These are phyloP conservation scores for Mormyrops boulengeri DNA, from an alignment of 2,797 vertebrate genomes.

Conservation along the genomic window DNA sequence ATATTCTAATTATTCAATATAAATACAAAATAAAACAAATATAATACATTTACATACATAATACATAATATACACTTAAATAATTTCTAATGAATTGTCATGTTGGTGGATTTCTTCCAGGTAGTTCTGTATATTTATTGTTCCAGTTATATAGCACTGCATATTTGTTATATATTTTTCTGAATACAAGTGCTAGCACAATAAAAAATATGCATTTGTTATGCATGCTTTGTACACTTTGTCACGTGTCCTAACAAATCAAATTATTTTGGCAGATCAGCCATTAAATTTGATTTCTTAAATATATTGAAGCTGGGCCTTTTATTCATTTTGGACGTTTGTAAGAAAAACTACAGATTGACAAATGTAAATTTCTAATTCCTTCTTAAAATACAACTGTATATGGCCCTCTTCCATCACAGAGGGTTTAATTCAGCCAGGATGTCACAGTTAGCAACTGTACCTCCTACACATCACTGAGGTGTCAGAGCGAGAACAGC, in stretches of 20 bases:
- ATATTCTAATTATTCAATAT: background rate
- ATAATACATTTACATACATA: background rate
- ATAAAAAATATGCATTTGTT: background rate
- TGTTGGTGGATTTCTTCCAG: background rate
- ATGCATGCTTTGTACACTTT: background rate
- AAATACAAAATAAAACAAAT: background rate
- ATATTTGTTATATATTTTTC: background rate
- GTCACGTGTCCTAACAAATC: background rate
- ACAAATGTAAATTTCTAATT: background rate
- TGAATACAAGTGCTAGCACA: background rate
- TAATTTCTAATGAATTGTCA: background rate
- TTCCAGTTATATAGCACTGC: background rate
- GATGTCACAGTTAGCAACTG: background rate
- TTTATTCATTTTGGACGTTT: conserved; percentile 1
- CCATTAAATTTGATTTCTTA: background rate
- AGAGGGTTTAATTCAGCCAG: background rate
- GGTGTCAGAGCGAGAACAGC: background rate
- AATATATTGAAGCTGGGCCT: background rate
- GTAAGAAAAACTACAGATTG: background rate
- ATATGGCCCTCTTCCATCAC: background rate
- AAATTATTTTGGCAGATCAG: background rate
- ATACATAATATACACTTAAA: background rate
- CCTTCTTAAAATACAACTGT: background rate
- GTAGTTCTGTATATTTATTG: background rate
- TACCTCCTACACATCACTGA: conserved; percentile 5